Percentiles rank a stretch among this genome's conserved stretches.
phyloP scores from a whole-genome alignment of 37 sponge, comb jelly and placozoan genomes.

The Lycopodina hypogea region DNA sequence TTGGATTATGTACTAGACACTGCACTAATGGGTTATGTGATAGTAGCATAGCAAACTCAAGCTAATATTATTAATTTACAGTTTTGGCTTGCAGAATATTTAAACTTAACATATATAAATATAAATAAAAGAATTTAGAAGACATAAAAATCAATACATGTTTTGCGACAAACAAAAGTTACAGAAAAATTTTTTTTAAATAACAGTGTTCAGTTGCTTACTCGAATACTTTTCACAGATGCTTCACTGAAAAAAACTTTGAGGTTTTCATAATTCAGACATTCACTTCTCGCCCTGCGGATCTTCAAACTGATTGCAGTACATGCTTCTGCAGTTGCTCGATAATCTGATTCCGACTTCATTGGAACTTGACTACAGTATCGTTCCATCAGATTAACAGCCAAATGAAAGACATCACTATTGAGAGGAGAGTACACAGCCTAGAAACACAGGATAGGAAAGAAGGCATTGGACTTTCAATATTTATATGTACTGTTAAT shows the following conservation, averaged over 20 bases:
- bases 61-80: no score
- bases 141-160: no score
- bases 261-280: slow-evolving; percentile 40
- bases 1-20: no score
- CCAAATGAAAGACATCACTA: slow-evolving; percentile 51
- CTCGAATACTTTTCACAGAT: slow-evolving; percentile 37
- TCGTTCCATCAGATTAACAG: slow-evolving; percentile 56
- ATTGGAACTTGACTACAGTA: slow-evolving; percentile 30
- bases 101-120: no score
- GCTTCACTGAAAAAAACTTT: slow-evolving; percentile 1
- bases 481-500: not conserved
- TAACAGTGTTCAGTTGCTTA: no score
- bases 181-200: no score
- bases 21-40: no score
- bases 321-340: slow-evolving; percentile 36
- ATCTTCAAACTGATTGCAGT: slow-evolving; percentile 55
- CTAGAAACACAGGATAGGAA: slow-evolving; percentile 8
- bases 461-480: not conserved
- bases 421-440: slow-evolving; percentile 25
- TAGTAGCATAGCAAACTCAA: no score
- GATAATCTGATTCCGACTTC: slow-evolving; percentile 21
- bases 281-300: slow-evolving; percentile 39
- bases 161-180: no score
- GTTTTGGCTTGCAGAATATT: no score
- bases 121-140: no score